Evolutionary conservation across 2,888 invertebrate genomes (phyloP).

Genomic region (Creontiades dilutus): DNA sequence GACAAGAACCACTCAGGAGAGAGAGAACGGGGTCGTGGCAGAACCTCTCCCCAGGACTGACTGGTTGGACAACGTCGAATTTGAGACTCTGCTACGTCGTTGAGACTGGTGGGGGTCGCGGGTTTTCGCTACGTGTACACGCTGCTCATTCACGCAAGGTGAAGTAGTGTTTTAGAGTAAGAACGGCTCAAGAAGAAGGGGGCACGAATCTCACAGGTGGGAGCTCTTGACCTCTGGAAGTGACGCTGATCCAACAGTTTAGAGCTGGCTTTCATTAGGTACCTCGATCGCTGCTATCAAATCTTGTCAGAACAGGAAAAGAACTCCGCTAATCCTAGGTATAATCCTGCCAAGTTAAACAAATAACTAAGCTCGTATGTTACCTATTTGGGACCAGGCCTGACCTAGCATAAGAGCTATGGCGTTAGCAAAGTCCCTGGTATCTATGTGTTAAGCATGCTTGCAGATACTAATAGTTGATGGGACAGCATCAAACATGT

Average conservation of each 20-base stretch:
- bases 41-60: constrained; percentile 37
- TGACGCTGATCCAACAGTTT: not conserved
- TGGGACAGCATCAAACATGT: too few species aligned
- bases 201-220: not conserved
- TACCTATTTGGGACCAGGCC: too few species aligned
- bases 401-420: too few species aligned
- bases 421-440: too few species aligned
- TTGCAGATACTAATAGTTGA: too few species aligned
- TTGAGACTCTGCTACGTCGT: not conserved
- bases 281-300: too few species aligned
- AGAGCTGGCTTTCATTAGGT: not conserved
- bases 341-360: too few species aligned
- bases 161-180: not conserved
- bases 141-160: constrained; percentile 35
- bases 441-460: too few species aligned
- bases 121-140: not conserved
- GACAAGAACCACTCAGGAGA: not conserved
- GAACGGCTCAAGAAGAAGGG: not conserved
- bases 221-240: constrained; percentile 28
- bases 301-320: too few species aligned
- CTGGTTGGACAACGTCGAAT: constrained; percentile 7
- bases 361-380: too few species aligned
- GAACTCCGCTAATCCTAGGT: too few species aligned
- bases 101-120: not conserved
- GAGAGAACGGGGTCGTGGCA: not conserved